phyloP scores from a whole-genome alignment of 2,113 vertebrate genomes.

The Plectropomus leopardus region DNA sequence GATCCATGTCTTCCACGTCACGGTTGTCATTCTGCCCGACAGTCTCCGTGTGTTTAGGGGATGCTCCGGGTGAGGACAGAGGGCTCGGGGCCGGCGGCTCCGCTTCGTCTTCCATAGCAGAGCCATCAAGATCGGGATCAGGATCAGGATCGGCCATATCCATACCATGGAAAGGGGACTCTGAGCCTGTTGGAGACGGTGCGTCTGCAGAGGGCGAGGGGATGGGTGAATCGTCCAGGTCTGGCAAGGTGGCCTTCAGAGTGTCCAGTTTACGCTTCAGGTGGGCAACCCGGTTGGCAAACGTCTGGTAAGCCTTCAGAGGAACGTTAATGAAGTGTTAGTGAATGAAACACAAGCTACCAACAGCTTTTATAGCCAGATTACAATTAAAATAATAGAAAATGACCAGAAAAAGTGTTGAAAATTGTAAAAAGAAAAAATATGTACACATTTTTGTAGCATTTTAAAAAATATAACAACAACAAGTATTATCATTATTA shows the following conservation, averaged over 20 bases:
- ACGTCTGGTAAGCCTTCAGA: constrained; percentile 94
- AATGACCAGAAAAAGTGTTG: too few species aligned
- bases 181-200: constrained; percentile 93
- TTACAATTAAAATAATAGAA: not conserved
- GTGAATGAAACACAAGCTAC: not conserved
- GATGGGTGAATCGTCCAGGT: constrained; percentile 94
- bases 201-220: constrained; percentile 95
- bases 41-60: constrained; percentile 49
- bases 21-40: constrained; percentile 88
- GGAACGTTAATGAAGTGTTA: not conserved
- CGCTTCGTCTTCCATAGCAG: constrained; percentile 79
- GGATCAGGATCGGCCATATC: constrained; percentile 71
- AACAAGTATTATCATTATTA: too few species aligned
- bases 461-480: too few species aligned
- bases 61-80: constrained; percentile 81
- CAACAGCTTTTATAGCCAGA: not conserved
- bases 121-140: constrained; percentile 76
- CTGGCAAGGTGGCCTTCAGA: constrained; percentile 90
- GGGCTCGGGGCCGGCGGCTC: constrained; percentile 77
- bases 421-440: too few species aligned
- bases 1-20: constrained; percentile 97
- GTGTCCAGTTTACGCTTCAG: constrained; percentile 96
- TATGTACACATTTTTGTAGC: too few species aligned
- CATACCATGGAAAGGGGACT: constrained; percentile 93
- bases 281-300: constrained; percentile 94